Base-by-base conservation (phyloP, 1,140 invertebrate genomes). In the Lineus longissimus region DNA sequence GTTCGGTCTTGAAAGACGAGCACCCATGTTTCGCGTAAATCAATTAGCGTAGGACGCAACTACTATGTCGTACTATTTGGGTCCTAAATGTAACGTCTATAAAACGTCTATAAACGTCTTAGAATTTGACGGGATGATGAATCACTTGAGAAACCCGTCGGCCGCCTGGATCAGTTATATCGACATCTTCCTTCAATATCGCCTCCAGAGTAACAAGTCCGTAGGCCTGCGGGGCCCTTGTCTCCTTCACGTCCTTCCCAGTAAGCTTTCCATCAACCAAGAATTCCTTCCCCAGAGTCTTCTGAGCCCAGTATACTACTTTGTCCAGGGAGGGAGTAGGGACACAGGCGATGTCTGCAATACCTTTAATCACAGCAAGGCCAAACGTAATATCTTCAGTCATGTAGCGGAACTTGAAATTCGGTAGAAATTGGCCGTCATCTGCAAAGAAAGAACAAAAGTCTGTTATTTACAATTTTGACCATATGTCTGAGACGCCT, bases 251-350 rank as follows among this genome's bases (percentile, higher is more conserved):
- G 55, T 77, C 66, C 55, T 69, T 70, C 25, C 75, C 76, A n/a
- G 54, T 65, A 22, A 78, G 47, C 69, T 74, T 66, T 1, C 73
- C 72, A 29, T 71, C 70, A 6, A 73, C 68, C 7, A 78, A 29
- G 61, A 70, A 76, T 41, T 70, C 70, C 55, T 77, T 77, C 9
- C 70, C 72, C 45, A 73, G 60, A 47, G 74, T 73, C 36, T 69
- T 58, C 64, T 78, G 76, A n/a, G 66, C 70, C 76, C 76, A 78
- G 23, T 56, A 23, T 11, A 78, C 51, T 11, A 78, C 62, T n/a
- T 62, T 61, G 58, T 77, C 73, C 57, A 64, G 67, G 17, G 31
- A 51, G 0, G 75, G 75, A 0, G 66, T 70, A 29, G 56, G 55
- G 2, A 74, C 65, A n/a, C 61, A 70, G 0, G 68, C 51, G 15